Percentiles rank a stretch among this genome's conserved stretches.
Evolutionary conservation across 2,113 vertebrate genomes (phyloP).

Genomic region (Ciconia stormi): DNA sequence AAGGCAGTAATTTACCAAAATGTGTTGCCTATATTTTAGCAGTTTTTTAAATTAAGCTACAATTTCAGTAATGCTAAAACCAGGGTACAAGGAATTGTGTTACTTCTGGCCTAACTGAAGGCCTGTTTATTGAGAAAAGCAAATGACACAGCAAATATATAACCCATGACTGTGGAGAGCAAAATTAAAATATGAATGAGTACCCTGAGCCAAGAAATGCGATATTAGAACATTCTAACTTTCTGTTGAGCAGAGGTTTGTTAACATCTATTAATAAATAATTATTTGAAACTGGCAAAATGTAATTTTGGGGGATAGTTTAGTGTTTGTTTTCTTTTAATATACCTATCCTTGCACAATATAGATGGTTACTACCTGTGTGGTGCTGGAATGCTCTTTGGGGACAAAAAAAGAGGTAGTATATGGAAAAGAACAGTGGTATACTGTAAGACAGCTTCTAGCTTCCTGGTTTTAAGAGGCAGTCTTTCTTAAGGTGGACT

Average conservation of each 20-base stretch:
- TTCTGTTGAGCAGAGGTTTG: neutral
- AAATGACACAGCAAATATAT: constrained; percentile 66
- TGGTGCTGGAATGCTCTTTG: neutral
- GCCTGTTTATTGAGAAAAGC: constrained; percentile 13
- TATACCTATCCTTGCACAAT: neutral
- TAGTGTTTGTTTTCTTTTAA: neutral
- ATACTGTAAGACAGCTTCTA: neutral
- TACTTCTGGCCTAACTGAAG: constrained; percentile 14
- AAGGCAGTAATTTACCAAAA: neutral
- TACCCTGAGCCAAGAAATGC: constrained; percentile 33
- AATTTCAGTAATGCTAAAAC: neutral
- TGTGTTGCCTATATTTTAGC: neutral
- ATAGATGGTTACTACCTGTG: neutral
- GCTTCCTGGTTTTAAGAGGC: neutral
- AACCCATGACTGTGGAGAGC: constrained; percentile 45
- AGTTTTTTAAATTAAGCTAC: neutral
- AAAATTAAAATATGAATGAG: constrained; percentile 56
- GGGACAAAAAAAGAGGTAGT: neutral
- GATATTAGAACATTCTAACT: neutral
- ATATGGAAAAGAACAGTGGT: neutral
- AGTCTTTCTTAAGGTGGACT: neutral
- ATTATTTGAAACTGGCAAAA: neutral
- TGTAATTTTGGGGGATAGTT: neutral
- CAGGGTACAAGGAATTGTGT: neutral
- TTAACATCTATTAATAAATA: neutral